phyloP scores from a whole-genome alignment of 2,888 invertebrate genomes.

The Chrysopilus asiliformis region DNA sequence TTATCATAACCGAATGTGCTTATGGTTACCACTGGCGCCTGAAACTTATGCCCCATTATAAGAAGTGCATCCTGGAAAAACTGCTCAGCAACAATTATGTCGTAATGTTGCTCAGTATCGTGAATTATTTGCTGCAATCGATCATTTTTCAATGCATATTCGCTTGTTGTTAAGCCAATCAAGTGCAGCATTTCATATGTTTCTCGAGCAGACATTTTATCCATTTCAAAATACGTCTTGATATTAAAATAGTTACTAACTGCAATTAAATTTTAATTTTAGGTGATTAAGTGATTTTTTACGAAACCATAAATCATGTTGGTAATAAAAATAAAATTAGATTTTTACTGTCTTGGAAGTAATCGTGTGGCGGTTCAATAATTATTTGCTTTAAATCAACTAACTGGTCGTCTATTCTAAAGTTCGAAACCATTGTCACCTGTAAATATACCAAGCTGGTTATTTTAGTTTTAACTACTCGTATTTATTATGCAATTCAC shows the following conservation, averaged over 20 bases:
- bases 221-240: conserved; percentile 14
- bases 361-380: conserved; percentile 25
- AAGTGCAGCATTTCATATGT: conserved; percentile 23
- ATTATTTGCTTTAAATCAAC: conserved; percentile 27
- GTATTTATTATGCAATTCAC: no score
- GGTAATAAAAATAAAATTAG: conserved; percentile 11
- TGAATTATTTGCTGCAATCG: conserved; percentile 15
- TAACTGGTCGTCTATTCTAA: conserved; percentile 28
- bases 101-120: conserved; percentile 29
- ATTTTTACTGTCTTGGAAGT: conserved; percentile 26
- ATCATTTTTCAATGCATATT: conserved; percentile 25
- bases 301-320: no score
- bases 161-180: conserved; percentile 24
- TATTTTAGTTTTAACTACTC: no score
- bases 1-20: conserved; percentile 33
- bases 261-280: no score
- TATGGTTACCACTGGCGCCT: conserved; percentile 33
- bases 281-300: no score
- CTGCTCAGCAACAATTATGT: conserved; percentile 35
- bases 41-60: conserved; percentile 30
- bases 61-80: conserved; percentile 36
- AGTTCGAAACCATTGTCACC: conserved; percentile 29
- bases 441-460: conserved; percentile 8
- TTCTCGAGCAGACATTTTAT: conserved; percentile 16
- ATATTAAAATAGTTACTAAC: conserved; percentile 13